Evolutionary conservation across 2,113 vertebrate species (phyloP).

Genomic region (Neodon shergylaensis): DNA sequence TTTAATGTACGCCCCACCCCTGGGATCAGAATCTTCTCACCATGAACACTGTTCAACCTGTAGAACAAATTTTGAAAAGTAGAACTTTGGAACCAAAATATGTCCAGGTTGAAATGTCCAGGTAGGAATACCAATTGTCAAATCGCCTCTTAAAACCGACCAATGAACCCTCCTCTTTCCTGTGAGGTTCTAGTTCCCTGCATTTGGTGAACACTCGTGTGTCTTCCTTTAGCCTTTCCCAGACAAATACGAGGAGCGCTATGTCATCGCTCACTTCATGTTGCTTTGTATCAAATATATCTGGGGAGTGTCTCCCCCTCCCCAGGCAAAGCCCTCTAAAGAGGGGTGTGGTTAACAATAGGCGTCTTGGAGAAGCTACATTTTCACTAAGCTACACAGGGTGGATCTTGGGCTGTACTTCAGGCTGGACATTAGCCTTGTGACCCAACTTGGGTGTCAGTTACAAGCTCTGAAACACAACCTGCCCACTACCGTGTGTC

Average conservation of each 20-base stretch:
- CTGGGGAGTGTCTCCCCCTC: neutral
- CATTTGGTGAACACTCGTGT: accelerated
- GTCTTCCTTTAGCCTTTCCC: neutral
- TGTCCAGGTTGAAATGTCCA: neutral
- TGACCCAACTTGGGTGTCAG: neutral
- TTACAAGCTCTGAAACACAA: neutral
- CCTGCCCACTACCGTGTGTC: accelerated
- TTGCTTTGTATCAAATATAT: neutral
- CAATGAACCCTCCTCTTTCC: accelerated
- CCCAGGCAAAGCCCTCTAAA: neutral
- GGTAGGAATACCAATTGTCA: neutral
- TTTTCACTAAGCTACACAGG: neutral
- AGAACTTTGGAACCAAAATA: neutral
- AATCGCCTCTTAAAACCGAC: too few species aligned
- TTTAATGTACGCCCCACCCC: accelerated
- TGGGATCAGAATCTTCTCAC: neutral
- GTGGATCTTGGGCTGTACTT: neutral
- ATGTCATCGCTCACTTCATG: neutral
- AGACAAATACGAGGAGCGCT: neutral
- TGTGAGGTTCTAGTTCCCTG: neutral
- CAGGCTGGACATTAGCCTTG: neutral
- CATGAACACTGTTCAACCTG: neutral
- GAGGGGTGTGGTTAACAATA: neutral
- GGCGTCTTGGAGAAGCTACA: neutral
- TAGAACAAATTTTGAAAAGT: neutral